Evolutionary conservation across 2,888 invertebrate genomes (phyloP).

Genomic region (Acanthacorydalis orientalis): DNA sequence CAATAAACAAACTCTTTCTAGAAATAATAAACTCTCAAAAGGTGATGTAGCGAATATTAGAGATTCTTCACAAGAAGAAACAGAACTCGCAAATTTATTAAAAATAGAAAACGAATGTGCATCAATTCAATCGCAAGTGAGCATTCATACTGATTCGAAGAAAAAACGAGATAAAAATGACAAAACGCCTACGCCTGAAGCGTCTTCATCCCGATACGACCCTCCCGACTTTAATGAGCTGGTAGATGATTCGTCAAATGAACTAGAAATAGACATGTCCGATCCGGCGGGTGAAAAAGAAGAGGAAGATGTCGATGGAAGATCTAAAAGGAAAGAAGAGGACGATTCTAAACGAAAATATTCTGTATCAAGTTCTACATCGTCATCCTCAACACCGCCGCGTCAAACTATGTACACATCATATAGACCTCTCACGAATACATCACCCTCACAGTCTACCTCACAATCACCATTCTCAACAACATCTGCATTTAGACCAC

Average conservation of each 20-base stretch:
- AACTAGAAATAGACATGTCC: constrained; percentile 64
- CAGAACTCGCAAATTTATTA: constrained; percentile 19
- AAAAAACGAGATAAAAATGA: constrained; percentile 21
- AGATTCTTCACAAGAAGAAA: constrained; percentile 13
- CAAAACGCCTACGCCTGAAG: constrained; percentile 13
- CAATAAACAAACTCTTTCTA: constrained; percentile 8
- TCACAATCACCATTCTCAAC: constrained; percentile 43
- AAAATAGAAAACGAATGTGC: constrained; percentile 33
- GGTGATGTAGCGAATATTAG: constrained; percentile 10
- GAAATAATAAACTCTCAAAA: not conserved
- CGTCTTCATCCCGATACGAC: constrained; percentile 40
- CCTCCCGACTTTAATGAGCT: constrained; percentile 59
- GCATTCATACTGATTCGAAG: constrained; percentile 14
- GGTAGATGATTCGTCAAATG: constrained; percentile 62
- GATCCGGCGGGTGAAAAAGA: constrained; percentile 49
- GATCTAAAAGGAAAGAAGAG: constrained; percentile 30
- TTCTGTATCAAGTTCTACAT: constrained; percentile 14
- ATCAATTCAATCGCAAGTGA: constrained; percentile 26
- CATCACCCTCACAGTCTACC: constrained; percentile 23
- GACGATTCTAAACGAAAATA: constrained; percentile 27
- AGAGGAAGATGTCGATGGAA: constrained; percentile 35
- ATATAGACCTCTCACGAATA: constrained; percentile 10
- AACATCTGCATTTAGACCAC: constrained; percentile 67
- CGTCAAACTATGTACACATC: constrained; percentile 34
- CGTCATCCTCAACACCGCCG: constrained; percentile 19